Evolutionary conservation across 2,888 invertebrate species (phyloP).

Genomic region (Coleophora flavipennella): DNA sequence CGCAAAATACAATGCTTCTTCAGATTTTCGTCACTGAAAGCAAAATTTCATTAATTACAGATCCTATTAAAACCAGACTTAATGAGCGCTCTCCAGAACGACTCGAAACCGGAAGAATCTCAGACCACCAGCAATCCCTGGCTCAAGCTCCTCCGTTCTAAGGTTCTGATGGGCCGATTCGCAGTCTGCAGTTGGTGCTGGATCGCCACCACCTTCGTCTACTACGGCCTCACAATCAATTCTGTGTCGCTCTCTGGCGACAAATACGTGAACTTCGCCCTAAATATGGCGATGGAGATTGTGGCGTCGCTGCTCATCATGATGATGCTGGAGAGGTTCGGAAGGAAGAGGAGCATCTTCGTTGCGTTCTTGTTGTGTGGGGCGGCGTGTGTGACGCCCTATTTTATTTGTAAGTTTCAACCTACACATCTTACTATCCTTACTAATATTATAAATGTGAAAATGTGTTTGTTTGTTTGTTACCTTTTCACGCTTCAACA

Average conservation of each 20-base stretch:
- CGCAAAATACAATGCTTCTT: too few relatives aligned
- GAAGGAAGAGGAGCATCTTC: slow-evolving; percentile 48
- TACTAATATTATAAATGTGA: too few relatives aligned
- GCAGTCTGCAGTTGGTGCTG: slow-evolving; percentile 71
- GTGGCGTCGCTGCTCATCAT: slow-evolving; percentile 57
- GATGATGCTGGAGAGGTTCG: slow-evolving; percentile 59
- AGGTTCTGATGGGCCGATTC: slow-evolving; percentile 39
- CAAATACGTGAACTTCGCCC: slow-evolving; percentile 80
- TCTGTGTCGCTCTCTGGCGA: slow-evolving; percentile 81
- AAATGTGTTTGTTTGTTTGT: too few relatives aligned
- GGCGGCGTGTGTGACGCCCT: slow-evolving; percentile 44
- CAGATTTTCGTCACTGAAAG: too few relatives aligned
- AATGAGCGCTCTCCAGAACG: slow-evolving; percentile 29
- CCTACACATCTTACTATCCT: too few relatives aligned
- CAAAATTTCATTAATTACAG: slow-evolving; percentile 19
- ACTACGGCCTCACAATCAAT: slow-evolving; percentile 85
- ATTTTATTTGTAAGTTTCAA: slow-evolving; percentile 38
- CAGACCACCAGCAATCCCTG: slow-evolving; percentile 28
- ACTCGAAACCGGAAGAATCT: slow-evolving; percentile 11
- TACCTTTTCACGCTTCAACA: too few relatives aligned
- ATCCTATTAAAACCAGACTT: slow-evolving; percentile 37
- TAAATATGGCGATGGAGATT: slow-evolving; percentile 61
- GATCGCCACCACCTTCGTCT: slow-evolving; percentile 82
- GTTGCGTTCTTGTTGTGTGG: slow-evolving; percentile 49
- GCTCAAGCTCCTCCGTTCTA: slow-evolving; percentile 35